phyloP scores from a whole-genome alignment of 1,140 invertebrate genomes.

The Myzus persicae region DNA sequence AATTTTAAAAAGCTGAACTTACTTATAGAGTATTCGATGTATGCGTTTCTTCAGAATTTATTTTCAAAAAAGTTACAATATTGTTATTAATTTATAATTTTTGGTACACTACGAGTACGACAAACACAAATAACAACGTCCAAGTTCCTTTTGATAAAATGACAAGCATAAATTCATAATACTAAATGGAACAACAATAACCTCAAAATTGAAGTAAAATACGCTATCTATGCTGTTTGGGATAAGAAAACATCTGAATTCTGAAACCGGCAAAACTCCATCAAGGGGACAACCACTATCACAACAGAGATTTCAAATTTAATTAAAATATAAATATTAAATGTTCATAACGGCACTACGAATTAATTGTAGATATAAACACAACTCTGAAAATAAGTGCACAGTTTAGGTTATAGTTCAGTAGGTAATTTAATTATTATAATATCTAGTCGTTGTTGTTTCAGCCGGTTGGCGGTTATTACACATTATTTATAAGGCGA shows the following conservation, averaged over 20 bases:
- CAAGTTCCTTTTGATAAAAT: background rate
- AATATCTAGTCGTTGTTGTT: background rate
- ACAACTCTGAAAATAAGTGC: background rate
- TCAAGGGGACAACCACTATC: background rate
- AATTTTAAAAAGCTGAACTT: background rate
- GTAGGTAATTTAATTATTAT: background rate
- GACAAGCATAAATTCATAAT: slow-evolving; percentile 33
- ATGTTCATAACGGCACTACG: background rate
- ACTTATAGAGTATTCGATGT: background rate
- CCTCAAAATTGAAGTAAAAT: background rate
- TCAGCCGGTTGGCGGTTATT: too few species aligned
- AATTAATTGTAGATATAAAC: background rate
- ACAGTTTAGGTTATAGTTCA: background rate
- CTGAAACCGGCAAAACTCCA: background rate
- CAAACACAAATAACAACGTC: background rate
- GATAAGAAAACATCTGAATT: background rate
- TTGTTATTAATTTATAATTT: too few species aligned
- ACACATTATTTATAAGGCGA: background rate
- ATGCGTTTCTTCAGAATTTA: background rate
- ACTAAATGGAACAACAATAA: background rate
- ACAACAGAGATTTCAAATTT: too few species aligned
- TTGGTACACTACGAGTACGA: too few species aligned
- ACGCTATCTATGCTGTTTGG: background rate
- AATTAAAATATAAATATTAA: too few species aligned
- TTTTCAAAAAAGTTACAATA: background rate